Evolutionary conservation across 2,888 invertebrate species (phyloP).

Genomic region (Pseudolycoriella hygida): DNA sequence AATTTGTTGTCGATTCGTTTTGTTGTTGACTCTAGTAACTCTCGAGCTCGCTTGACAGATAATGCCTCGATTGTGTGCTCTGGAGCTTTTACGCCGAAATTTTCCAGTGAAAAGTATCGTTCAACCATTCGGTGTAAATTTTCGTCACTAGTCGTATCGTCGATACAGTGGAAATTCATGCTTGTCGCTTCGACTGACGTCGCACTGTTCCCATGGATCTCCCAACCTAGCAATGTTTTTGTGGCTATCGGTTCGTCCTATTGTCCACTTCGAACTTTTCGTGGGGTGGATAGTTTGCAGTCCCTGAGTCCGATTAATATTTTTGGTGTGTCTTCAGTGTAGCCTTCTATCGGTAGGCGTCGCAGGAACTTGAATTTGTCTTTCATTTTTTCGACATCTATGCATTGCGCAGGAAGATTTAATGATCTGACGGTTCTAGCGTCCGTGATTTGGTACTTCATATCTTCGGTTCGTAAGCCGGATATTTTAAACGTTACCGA

Average conservation of each 20-base stretch:
- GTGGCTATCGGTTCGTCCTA: conserved; percentile 10
- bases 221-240: conserved; percentile 12
- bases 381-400: not conserved
- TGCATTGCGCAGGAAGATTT: not conserved
- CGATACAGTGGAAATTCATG: too few relatives aligned
- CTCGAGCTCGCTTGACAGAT: too few relatives aligned
- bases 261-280: conserved; percentile 3
- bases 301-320: conserved; percentile 7
- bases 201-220: conserved; percentile 6
- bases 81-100: not conserved
- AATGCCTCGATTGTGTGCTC: too few relatives aligned
- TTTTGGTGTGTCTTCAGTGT: not conserved
- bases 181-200: too few relatives aligned
- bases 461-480: too few relatives aligned
- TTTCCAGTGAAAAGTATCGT: not conserved
- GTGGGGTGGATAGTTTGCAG: conserved; percentile 4
- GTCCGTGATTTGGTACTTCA: too few relatives aligned
- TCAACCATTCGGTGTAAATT: not conserved
- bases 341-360: not conserved
- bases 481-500: too few relatives aligned
- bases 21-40: not conserved
- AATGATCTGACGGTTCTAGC: not conserved
- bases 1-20: not conserved
- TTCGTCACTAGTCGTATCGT: not conserved
- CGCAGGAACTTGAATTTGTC: not conserved